phyloP scores from a whole-genome alignment of 2,797 vertebrate genomes.

The Alcedo atthis region DNA sequence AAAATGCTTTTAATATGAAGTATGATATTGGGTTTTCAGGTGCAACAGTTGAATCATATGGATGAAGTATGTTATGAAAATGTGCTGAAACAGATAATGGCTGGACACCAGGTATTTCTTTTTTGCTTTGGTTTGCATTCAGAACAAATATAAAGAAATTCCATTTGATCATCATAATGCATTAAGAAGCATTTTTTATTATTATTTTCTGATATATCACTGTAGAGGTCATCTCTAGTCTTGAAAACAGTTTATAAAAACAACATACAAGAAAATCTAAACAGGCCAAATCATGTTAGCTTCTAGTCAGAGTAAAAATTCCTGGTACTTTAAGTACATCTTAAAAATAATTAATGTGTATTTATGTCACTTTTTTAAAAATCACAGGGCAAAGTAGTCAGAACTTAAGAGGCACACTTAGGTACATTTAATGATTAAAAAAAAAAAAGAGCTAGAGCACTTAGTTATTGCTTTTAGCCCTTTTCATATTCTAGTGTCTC shows the following conservation, averaged over 20 bases:
- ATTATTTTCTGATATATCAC: background rate
- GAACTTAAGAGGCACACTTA: background rate
- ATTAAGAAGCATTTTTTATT: background rate
- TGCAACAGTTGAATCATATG: conserved; percentile 94
- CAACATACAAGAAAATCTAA: background rate
- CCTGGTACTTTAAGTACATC: background rate
- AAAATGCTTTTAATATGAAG: background rate
- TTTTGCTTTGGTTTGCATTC: background rate
- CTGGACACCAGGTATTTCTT: conserved; percentile 90
- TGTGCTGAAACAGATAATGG: conserved; percentile 92
- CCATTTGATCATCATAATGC: background rate
- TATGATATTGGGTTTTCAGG: conserved; percentile 73
- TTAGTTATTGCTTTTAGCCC: background rate
- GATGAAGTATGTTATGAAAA: conserved; percentile 97
- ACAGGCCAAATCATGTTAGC: background rate
- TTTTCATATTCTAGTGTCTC: background rate
- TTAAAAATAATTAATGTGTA: background rate
- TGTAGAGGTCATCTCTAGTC: background rate
- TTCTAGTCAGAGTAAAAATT: background rate
- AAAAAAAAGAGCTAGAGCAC: background rate
- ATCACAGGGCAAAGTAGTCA: background rate
- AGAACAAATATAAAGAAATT: background rate
- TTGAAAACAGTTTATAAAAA: background rate
- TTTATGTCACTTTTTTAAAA: background rate
- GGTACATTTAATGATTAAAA: background rate